phyloP scores from a whole-genome alignment of 2,888 invertebrate genomes.

The Cheilosia vulpina region DNA sequence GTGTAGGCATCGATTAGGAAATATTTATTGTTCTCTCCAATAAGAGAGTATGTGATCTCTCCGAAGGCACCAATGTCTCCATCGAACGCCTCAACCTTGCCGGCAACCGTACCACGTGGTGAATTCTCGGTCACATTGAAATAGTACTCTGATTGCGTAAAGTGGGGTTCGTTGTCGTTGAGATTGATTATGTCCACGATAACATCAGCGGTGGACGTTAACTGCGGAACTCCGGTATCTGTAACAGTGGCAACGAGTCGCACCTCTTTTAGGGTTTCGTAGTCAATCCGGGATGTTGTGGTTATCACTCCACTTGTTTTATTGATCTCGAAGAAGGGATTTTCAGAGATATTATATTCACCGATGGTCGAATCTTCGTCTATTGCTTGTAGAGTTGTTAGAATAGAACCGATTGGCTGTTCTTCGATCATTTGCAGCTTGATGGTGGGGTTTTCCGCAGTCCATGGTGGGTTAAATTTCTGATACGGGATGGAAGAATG shows the following conservation, averaged over 20 bases:
- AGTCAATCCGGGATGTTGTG: slow-evolving; percentile 91
- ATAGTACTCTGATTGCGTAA: slow-evolving; percentile 88
- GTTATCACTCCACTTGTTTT: slow-evolving; percentile 91
- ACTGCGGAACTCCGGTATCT: slow-evolving; percentile 94
- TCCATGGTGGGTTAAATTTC: slow-evolving; percentile 91
- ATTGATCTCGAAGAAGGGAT: slow-evolving; percentile 91
- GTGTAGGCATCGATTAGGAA: slow-evolving; percentile 89
- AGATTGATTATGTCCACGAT: slow-evolving; percentile 91
- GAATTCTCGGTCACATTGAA: slow-evolving; percentile 91
- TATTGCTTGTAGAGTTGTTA: slow-evolving; percentile 90
- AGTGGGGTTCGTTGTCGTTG: slow-evolving; percentile 94
- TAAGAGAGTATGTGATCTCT: slow-evolving; percentile 89
- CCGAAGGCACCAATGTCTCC: slow-evolving; percentile 92
- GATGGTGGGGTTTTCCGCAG: slow-evolving; percentile 86
- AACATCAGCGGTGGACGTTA: slow-evolving; percentile 91
- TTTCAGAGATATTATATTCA: slow-evolving; percentile 87
- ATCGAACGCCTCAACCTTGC: slow-evolving; percentile 90
- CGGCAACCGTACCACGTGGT: slow-evolving; percentile 88
- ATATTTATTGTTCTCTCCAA: slow-evolving; percentile 89
- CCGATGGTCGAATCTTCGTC: slow-evolving; percentile 94
- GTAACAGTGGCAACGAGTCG: slow-evolving; percentile 92
- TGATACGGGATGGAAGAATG: slow-evolving; percentile 76
- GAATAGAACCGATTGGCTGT: slow-evolving; percentile 90
- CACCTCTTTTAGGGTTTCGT: slow-evolving; percentile 89
- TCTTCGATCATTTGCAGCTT: slow-evolving; percentile 90